Evolutionary conservation across 2,888 invertebrate genomes (phyloP).

Genomic region (Ectobius pallidus): DNA sequence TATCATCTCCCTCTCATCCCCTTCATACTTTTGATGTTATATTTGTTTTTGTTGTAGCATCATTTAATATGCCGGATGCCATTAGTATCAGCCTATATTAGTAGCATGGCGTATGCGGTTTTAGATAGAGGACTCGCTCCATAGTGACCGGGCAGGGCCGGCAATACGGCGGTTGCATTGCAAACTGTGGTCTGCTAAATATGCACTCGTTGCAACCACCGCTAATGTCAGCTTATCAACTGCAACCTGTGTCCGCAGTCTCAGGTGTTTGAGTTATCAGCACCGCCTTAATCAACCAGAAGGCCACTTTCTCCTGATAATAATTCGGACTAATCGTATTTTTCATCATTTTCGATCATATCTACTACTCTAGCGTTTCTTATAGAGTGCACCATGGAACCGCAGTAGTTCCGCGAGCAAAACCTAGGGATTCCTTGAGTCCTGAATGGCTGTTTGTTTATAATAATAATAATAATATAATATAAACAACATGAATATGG

Average conservation of each 20-base stretch:
- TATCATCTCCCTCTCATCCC: constrained; percentile 3
- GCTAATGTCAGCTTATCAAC: background rate
- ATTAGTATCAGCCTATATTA: constrained; percentile 1
- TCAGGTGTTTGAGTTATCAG: too few relatives aligned
- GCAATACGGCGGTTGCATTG: background rate
- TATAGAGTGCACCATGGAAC: too few relatives aligned
- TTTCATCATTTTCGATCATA: too few relatives aligned
- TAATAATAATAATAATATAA: too few relatives aligned
- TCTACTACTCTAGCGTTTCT: too few relatives aligned
- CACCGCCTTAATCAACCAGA: too few relatives aligned
- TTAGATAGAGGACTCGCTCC: background rate
- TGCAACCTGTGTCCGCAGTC: background rate
- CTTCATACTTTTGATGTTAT: constrained; percentile 12
- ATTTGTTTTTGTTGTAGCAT: background rate
- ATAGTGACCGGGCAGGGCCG: constrained; percentile 7
- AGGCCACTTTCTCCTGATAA: too few relatives aligned
- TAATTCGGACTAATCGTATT: too few relatives aligned
- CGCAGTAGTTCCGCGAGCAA: too few relatives aligned
- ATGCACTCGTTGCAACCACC: constrained; percentile 5
- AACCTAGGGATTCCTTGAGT: too few relatives aligned
- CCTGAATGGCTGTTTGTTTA: too few relatives aligned
- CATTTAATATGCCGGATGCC: constrained; percentile 21
- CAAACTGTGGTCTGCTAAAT: constrained; percentile 14
- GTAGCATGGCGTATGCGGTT: constrained; percentile 5
- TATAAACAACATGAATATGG: too few relatives aligned